Evolutionary conservation across 1,140 invertebrate species (phyloP).

Genomic region (Phthorimaea operculella): DNA sequence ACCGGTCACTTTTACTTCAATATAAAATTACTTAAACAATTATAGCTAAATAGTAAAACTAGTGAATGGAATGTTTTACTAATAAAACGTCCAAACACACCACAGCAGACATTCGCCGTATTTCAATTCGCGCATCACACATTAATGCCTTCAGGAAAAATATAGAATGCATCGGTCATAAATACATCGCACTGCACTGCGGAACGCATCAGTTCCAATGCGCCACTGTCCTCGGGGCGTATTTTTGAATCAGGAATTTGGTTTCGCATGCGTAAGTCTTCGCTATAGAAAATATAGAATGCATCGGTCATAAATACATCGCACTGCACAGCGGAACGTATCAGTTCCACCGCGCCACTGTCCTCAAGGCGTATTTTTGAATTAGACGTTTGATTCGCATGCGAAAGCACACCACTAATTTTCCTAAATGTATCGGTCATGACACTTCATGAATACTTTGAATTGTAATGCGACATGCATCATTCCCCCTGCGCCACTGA

Average conservation of each 20-base stretch:
- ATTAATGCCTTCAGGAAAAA: constrained; percentile 54
- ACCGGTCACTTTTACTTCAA: too few relatives aligned
- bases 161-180: constrained; percentile 45
- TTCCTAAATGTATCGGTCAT: constrained; percentile 25
- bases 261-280: neutral
- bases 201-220: constrained; percentile 34
- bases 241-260: neutral
- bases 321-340: constrained; percentile 34
- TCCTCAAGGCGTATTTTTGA: neutral
- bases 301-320: constrained; percentile 40
- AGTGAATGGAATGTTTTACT: too few relatives aligned
- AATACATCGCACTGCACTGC: constrained; percentile 36
- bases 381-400: neutral
- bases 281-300: constrained; percentile 18
- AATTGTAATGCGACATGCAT: constrained; percentile 32
- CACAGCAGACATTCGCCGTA: constrained; percentile 23
- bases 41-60: too few relatives aligned
- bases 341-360: constrained; percentile 22
- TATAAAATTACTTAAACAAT: too few relatives aligned
- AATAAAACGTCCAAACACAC: constrained; percentile 11
- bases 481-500: constrained; percentile 24
- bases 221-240: neutral
- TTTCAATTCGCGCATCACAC: constrained; percentile 50
- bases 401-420: too few relatives aligned
- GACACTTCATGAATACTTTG: constrained; percentile 43